A percentile compares a stretch with the other conserved stretches of the same genome.
Conservation (phyloP, 2,888 invertebrate species). For the Lobophora halterata region DNA sequence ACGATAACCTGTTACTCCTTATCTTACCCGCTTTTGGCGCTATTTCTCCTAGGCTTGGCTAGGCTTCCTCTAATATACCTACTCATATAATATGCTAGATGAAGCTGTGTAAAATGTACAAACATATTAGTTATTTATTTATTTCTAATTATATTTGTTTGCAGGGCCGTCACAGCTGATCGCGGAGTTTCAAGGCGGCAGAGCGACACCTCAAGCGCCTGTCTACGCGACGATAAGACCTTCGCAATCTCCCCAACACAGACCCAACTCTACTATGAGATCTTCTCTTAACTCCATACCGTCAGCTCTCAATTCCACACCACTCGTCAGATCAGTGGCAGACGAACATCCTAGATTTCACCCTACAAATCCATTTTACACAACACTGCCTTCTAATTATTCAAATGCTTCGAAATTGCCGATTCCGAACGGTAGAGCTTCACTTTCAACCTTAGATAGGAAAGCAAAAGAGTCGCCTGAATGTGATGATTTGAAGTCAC, state of each 20-base stretch:
- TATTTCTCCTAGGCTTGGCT: too few relatives aligned
- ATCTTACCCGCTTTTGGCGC: too few relatives aligned
- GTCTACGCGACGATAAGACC: conserved; percentile 71
- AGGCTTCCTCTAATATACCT: too few relatives aligned
- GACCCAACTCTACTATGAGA: conserved; percentile 48
- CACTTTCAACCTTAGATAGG: conserved; percentile 63
- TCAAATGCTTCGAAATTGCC: conserved; percentile 71
- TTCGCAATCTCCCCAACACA: conserved; percentile 51
- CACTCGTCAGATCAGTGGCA: conserved; percentile 56
- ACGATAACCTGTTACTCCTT: too few relatives aligned
- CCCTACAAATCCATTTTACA: conserved; percentile 75
- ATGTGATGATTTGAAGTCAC: conserved; percentile 54
- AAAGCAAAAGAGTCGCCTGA: conserved; percentile 53
- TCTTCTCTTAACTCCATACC: conserved; percentile 59
- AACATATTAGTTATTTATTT: conserved; percentile 8
- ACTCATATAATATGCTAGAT: too few relatives aligned
- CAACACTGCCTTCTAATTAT: conserved; percentile 67
- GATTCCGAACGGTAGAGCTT: conserved; percentile 61
- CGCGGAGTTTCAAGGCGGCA: conserved; percentile 54
- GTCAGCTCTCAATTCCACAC: conserved; percentile 55
- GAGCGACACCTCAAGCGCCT: conserved; percentile 66
- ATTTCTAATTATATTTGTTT: conserved; percentile 36
- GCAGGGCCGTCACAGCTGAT: conserved; percentile 72
- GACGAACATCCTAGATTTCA: conserved; percentile 66
- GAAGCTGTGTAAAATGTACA: too few relatives aligned